phyloP scores from a whole-genome alignment of 2,888 invertebrate genomes.

The Amphipoea lucens region DNA sequence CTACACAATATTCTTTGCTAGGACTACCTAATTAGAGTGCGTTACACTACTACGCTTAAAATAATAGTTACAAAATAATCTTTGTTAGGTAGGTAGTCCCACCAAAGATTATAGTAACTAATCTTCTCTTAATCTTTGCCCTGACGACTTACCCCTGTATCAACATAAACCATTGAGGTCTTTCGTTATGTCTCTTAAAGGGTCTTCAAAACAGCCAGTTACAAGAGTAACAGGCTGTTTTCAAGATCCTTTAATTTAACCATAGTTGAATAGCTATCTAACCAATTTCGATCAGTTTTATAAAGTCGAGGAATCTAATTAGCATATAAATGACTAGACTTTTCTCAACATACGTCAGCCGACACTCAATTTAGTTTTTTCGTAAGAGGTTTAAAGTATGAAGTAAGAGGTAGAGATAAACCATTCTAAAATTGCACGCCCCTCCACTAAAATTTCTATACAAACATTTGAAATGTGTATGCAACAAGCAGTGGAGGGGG shows the following conservation, averaged over 20 bases:
- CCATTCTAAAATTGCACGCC: too few relatives aligned
- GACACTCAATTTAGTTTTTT: neutral
- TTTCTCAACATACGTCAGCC: neutral
- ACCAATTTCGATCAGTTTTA: neutral
- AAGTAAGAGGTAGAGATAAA: neutral
- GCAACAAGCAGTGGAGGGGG: too few relatives aligned
- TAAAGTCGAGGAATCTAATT: neutral
- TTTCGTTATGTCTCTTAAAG: neutral
- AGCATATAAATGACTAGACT: slow-evolving; percentile 12
- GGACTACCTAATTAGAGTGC: neutral
- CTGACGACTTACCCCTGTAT: neutral
- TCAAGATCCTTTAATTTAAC: neutral
- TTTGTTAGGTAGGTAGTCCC: too few relatives aligned
- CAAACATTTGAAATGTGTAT: too few relatives aligned
- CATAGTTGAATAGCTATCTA: neutral
- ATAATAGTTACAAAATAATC: neutral
- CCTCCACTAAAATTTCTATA: too few relatives aligned
- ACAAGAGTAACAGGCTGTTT: neutral
- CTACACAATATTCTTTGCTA: neutral
- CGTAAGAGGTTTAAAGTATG: neutral
- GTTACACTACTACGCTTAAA: neutral
- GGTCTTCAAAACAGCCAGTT: too few relatives aligned
- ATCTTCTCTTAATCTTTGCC: too few relatives aligned
- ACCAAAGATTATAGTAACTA: too few relatives aligned
- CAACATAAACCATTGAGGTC: neutral